phyloP scores from a whole-genome alignment of 2,797 vertebrate genomes.

The Rhinella marina region DNA sequence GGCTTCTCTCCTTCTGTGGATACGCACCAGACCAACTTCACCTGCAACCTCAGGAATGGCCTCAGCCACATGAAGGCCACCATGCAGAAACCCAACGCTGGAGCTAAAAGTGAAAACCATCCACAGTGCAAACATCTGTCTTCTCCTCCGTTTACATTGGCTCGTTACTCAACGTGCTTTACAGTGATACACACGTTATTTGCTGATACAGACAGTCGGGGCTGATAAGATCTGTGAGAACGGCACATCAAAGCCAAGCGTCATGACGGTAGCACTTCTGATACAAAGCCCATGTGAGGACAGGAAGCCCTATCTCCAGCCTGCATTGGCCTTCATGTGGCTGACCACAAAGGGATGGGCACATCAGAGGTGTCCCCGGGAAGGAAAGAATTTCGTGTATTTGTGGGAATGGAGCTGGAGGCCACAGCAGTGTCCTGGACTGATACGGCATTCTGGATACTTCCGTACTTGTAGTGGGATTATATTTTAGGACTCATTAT shows the following conservation, averaged over 20 bases:
- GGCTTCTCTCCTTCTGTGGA: background rate
- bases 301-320: conserved; percentile 5
- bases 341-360: conserved; percentile 11
- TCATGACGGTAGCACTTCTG: background rate
- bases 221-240: conserved; percentile 26
- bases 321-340: conserved; percentile 44
- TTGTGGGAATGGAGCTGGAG: background rate
- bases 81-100: background rate
- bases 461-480: too few species aligned
- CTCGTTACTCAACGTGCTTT: background rate
- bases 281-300: conserved; percentile 10
- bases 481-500: too few species aligned
- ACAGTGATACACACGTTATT: background rate
- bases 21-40: conserved; percentile 1
- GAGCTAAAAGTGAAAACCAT: conserved; percentile 19
- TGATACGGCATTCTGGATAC: too few species aligned
- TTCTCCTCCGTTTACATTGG: conserved; percentile 1
- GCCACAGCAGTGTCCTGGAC: too few species aligned
- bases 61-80: conserved; percentile 37
- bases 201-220: background rate
- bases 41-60: conserved; percentile 36
- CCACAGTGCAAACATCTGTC: conserved; percentile 34
- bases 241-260: conserved; percentile 24
- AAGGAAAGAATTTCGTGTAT: background rate
- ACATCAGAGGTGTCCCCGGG: background rate